Evolutionary conservation across 2,113 vertebrate species (phyloP).

Genomic region (Boulengerochromis microlepis): DNA sequence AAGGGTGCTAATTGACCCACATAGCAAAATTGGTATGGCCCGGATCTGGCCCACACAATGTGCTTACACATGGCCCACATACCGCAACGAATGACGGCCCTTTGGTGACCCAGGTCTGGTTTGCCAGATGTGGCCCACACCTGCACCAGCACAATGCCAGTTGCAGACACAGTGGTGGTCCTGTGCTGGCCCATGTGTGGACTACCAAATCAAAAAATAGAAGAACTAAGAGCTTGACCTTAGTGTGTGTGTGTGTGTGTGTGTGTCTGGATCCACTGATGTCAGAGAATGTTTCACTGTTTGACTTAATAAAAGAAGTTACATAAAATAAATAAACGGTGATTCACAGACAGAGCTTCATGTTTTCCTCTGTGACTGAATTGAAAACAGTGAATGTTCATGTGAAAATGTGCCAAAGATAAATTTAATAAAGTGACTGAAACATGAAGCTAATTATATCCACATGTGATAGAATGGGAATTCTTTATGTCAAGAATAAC

Average conservation of each 20-base stretch:
- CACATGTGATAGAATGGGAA: accelerated
- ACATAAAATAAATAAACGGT: no score
- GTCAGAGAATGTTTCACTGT: no score
- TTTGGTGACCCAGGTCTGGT: neutral
- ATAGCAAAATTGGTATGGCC: accelerated
- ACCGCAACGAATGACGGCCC: accelerated
- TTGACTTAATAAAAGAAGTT: no score
- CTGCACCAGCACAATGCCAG: neutral
- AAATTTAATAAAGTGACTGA: no score
- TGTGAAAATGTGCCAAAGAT: no score
- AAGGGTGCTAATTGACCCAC: neutral
- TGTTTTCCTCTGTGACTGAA: no score
- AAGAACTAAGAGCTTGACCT: neutral
- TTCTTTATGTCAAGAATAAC: no score
- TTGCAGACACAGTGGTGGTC: accelerated
- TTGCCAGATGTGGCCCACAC: neutral
- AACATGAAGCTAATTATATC: no score
- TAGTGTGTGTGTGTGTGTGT: no score
- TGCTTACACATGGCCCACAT: accelerated
- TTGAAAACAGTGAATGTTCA: no score
- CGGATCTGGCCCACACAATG: accelerated
- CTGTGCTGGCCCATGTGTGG: neutral
- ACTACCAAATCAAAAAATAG: neutral
- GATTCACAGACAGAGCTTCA: no score
- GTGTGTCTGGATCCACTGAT: no score